phyloP scores from a whole-genome alignment of 2,113 vertebrate genomes.

The Amblyopsis rosae region DNA sequence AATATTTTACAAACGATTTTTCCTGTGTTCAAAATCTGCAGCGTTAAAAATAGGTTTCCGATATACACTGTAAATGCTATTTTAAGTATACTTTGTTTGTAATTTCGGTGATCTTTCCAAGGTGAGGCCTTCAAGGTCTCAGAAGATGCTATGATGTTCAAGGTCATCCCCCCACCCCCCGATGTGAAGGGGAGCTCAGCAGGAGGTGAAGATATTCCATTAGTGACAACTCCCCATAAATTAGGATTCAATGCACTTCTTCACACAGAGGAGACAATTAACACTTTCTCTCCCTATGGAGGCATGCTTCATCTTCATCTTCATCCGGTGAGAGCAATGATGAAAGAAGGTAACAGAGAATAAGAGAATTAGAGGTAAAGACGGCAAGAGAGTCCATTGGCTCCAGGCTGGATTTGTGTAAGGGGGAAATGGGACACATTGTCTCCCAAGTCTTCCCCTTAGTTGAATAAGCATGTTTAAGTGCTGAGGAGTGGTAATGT shows the following conservation, averaged over 20 bases:
- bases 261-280: slow-evolving; percentile 23
- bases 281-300: slow-evolving; percentile 1
- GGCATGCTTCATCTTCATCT: background rate
- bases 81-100: no score
- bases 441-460: slow-evolving; percentile 26
- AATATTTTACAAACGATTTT: no score
- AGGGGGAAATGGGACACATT: slow-evolving; percentile 17
- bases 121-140: no score
- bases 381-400: slow-evolving; percentile 12
- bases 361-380: slow-evolving; percentile 7
- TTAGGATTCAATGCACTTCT: slow-evolving; percentile 8
- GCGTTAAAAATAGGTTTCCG: no score
- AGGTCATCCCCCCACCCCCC: background rate
- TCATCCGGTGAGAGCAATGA: background rate
- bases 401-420: slow-evolving; percentile 25
- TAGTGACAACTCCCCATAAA: background rate
- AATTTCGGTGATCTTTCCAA: no score
- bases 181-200: background rate
- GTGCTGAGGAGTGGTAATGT: slow-evolving; percentile 36
- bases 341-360: background rate
- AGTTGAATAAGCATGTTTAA: slow-evolving; percentile 31
- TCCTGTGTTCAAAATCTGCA: no score
- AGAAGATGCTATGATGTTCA: background rate
- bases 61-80: no score
- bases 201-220: background rate